Percentiles rank a stretch among this genome's conserved stretches.
Conservation (phyloP, 1,140 invertebrate species). For the Aphis craccivora region DNA sequence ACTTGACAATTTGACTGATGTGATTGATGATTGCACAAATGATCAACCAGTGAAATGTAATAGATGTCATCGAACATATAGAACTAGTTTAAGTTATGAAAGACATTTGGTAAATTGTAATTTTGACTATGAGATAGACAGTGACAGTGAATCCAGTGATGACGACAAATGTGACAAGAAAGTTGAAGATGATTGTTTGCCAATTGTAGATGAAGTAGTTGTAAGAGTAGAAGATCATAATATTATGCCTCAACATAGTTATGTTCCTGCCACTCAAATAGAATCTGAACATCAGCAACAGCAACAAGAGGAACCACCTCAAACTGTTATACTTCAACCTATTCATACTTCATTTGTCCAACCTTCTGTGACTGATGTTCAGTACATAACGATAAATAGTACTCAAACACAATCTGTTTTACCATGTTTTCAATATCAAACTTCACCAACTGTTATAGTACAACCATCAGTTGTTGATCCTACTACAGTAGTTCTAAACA, state of each 20-base stretch:
- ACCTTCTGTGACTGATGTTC: constrained; percentile 45
- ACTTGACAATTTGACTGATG: constrained; percentile 16
- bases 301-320: neutral
- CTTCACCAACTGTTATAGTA: constrained; percentile 38
- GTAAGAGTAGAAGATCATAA: constrained; percentile 5
- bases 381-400: constrained; percentile 51
- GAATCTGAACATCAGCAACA: constrained; percentile 19
- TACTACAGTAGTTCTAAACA: constrained; percentile 33
- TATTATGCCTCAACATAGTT: constrained; percentile 15
- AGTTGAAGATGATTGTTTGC: neutral
- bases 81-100: constrained; percentile 85
- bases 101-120: constrained; percentile 79
- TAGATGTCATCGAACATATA: constrained; percentile 86
- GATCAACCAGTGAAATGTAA: constrained; percentile 80
- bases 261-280: neutral
- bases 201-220: neutral
- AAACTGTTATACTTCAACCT: constrained; percentile 40
- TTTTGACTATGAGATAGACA: constrained; percentile 74
- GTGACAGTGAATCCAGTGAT: constrained; percentile 72
- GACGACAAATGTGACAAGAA: constrained; percentile 51
- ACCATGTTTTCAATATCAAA: constrained; percentile 54
- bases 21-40: constrained; percentile 60
- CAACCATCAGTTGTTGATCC: constrained; percentile 47
- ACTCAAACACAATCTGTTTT: constrained; percentile 18
- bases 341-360: constrained; percentile 38